phyloP scores from a whole-genome alignment of 2,113 vertebrate genomes.

The Oenanthe melanoleuca region DNA sequence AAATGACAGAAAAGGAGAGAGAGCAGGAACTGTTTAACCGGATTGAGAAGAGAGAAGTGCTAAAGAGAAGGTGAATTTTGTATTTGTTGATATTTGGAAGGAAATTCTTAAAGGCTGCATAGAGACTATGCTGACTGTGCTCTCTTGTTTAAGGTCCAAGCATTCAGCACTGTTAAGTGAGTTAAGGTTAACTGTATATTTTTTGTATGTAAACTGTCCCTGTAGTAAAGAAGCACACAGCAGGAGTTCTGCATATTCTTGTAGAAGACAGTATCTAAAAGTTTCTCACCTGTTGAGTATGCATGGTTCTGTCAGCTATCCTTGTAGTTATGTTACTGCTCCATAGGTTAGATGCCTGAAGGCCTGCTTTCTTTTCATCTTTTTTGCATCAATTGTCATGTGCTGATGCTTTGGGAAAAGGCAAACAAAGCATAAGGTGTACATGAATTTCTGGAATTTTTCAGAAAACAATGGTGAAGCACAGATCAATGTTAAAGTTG shows the following conservation, averaged over 20 bases:
- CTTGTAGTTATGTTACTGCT: background rate
- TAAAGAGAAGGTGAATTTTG: slow-evolving; percentile 90
- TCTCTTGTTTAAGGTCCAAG: background rate
- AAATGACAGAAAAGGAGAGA: slow-evolving; percentile 98
- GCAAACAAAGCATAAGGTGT: background rate
- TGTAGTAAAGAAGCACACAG: background rate
- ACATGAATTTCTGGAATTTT: background rate
- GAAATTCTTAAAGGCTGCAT: background rate
- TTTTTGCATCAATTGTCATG: background rate
- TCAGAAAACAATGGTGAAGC: background rate
- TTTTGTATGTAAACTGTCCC: background rate
- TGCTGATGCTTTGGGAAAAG: background rate
- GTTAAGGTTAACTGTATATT: background rate
- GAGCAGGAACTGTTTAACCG: slow-evolving; percentile 98
- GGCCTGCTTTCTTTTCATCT: background rate
- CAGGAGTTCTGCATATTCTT: background rate
- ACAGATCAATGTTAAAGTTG: background rate
- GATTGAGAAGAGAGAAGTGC: slow-evolving; percentile 97
- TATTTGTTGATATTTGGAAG: background rate
- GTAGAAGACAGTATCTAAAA: background rate
- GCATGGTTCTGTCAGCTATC: background rate
- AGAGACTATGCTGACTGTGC: background rate
- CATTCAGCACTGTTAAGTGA: background rate
- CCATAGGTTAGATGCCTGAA: background rate
- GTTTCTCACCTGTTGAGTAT: background rate